phyloP scores from a whole-genome alignment of 2,888 invertebrate genomes.

The Corbicula japonica region DNA sequence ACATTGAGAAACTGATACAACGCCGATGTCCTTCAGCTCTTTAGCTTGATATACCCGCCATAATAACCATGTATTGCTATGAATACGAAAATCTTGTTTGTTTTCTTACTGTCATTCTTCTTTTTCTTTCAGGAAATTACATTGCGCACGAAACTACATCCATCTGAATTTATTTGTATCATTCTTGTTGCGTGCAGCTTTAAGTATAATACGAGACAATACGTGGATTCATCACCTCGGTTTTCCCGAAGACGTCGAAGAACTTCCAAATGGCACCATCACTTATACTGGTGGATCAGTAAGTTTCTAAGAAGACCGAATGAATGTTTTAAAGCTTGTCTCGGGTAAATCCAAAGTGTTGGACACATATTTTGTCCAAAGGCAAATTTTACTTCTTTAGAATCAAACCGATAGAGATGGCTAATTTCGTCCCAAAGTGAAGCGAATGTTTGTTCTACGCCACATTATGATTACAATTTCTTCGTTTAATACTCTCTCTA shows the following conservation, averaged over 20 bases:
- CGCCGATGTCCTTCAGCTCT: too few species aligned
- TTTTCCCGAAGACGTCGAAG: conserved; percentile 72
- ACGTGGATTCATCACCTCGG: conserved; percentile 87
- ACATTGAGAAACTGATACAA: too few species aligned
- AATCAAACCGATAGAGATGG: too few species aligned
- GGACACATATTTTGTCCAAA: neutral
- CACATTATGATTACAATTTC: neutral
- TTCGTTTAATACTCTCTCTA: neutral
- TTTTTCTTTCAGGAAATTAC: conserved; percentile 88
- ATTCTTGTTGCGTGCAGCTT: conserved; percentile 90
- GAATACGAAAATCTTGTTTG: too few species aligned
- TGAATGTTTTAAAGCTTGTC: neutral
- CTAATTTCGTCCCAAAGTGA: too few species aligned
- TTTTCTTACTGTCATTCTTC: too few species aligned
- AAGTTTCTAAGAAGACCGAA: conserved; percentile 34
- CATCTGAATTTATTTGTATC: conserved; percentile 91
- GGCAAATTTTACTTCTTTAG: neutral
- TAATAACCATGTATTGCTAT: too few species aligned
- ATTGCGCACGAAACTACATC: conserved; percentile 90
- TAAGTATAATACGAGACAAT: conserved; percentile 89
- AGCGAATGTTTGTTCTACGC: neutral
- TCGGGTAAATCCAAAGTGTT: neutral
- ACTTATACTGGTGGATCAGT: conserved; percentile 75
- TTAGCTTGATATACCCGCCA: too few species aligned
- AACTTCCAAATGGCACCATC: conserved; percentile 54